Conservation (phyloP, 1,140 invertebrate species). For the Papilio polyxenes region DNA sequence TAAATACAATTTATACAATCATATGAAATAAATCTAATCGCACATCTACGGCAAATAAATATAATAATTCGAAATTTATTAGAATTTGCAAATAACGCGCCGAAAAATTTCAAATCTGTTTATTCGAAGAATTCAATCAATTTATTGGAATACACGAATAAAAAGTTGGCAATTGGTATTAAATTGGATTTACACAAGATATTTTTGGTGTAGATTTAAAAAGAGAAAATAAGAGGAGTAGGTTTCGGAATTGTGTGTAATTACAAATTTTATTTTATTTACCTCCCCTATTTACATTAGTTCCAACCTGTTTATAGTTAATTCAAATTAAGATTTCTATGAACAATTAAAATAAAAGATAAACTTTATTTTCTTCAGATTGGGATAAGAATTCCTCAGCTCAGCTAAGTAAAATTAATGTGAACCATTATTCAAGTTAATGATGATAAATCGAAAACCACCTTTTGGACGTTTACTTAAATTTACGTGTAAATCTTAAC, state of each 20-base stretch:
- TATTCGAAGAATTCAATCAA: background rate
- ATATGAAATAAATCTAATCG: background rate
- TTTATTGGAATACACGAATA: background rate
- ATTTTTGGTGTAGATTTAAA: too few species aligned
- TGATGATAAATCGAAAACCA: constrained; percentile 12
- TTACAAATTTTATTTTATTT: too few species aligned
- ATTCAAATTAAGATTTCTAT: too few species aligned
- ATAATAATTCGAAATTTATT: background rate
- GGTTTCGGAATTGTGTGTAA: too few species aligned
- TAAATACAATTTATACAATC: constrained; percentile 2
- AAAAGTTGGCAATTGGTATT: background rate
- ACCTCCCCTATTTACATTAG: too few species aligned
- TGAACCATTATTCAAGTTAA: constrained; percentile 7
- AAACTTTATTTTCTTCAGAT: background rate
- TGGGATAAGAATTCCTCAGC: background rate
- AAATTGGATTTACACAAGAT: background rate
- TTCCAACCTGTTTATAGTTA: too few species aligned
- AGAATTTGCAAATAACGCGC: background rate
- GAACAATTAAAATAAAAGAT: too few species aligned
- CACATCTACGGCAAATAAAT: background rate
- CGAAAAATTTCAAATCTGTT: background rate
- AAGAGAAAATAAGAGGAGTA: too few species aligned
- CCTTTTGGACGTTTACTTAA: constrained; percentile 7
- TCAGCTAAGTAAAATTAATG: constrained; percentile 8
- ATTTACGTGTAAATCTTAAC: constrained; percentile 14